Percentiles rank a stretch among this genome's conserved stretches.
Conservation (phyloP, 2,113 vertebrate species). For the Eulacestoma nigropectus region DNA sequence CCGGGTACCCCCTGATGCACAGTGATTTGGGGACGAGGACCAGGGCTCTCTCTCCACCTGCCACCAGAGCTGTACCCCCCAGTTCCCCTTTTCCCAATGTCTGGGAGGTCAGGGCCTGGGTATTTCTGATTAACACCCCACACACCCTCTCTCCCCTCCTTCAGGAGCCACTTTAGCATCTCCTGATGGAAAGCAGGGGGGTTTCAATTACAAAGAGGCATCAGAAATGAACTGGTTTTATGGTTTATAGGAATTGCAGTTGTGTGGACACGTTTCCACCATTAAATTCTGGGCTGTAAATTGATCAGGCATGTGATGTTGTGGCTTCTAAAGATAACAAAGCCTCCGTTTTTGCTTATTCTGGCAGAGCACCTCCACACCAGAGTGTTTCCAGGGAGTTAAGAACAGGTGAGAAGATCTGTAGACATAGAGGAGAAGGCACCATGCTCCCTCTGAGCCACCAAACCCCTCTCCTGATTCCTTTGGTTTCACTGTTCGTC, state of each 20-base stretch:
- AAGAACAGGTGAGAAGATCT: not conserved
- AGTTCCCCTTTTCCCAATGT: not conserved
- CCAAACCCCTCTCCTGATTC: not conserved
- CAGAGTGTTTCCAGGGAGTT: not conserved
- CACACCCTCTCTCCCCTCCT: not conserved
- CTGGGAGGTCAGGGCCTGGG: not conserved
- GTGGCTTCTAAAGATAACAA: constrained; percentile 9
- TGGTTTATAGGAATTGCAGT: not conserved
- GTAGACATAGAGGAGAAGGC: not conserved
- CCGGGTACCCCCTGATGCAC: accelerated
- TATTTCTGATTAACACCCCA: not conserved
- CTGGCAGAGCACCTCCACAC: not conserved
- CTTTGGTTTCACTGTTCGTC: not conserved
- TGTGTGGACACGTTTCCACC: not conserved
- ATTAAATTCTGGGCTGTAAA: not conserved
- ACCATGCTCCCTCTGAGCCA: not conserved
- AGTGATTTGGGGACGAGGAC: accelerated
- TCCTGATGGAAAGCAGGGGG: not conserved
- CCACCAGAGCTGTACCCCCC: not conserved
- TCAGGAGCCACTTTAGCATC: not conserved
- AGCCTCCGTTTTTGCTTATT: not conserved
- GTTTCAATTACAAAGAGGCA: not conserved
- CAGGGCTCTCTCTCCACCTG: not conserved
- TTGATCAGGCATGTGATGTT: not conserved
- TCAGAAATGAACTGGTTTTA: not conserved